These are phyloP conservation scores for Drosophila lini DNA, from an alignment of 1,140 invertebrate genomes.

Conservation along the genomic window DNA sequence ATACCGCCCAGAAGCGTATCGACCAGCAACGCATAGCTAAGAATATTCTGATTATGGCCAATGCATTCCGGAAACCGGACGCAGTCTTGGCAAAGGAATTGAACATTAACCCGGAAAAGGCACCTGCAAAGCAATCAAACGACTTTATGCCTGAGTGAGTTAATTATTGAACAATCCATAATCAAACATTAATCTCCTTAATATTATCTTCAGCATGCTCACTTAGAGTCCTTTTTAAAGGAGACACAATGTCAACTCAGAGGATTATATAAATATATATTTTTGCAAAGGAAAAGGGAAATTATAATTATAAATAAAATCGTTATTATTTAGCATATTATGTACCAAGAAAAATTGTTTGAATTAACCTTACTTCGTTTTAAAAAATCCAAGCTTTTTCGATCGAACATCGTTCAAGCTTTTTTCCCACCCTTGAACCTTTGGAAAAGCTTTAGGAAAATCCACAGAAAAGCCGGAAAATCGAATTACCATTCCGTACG, in stretches of 20 bases:
- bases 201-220: conserved; percentile 56
- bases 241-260: conserved; percentile 1
- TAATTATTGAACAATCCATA: neutral
- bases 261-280: conserved; percentile 47
- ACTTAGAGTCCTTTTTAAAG: conserved; percentile 37
- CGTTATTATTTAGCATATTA: neutral
- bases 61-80: conserved; percentile 63
- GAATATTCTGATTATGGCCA: conserved; percentile 77
- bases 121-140: conserved; percentile 18
- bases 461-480: conserved; percentile 17
- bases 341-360: neutral
- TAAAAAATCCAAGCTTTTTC: neutral
- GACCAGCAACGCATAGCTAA: conserved; percentile 76
- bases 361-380: neutral
- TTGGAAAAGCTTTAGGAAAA: conserved; percentile 4
- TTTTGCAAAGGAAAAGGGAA: conserved; percentile 58
- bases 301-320: conserved; percentile 15
- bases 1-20: conserved; percentile 73
- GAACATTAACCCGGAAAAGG: conserved; percentile 12
- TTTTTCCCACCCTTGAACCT: neutral
- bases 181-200: neutral
- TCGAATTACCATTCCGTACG: conserved; percentile 8
- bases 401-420: neutral
- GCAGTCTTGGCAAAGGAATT: conserved; percentile 19
- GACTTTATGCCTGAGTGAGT: conserved; percentile 71